phyloP scores from a whole-genome alignment of 2,797 vertebrate species.

The Geotrypetes seraphini region DNA sequence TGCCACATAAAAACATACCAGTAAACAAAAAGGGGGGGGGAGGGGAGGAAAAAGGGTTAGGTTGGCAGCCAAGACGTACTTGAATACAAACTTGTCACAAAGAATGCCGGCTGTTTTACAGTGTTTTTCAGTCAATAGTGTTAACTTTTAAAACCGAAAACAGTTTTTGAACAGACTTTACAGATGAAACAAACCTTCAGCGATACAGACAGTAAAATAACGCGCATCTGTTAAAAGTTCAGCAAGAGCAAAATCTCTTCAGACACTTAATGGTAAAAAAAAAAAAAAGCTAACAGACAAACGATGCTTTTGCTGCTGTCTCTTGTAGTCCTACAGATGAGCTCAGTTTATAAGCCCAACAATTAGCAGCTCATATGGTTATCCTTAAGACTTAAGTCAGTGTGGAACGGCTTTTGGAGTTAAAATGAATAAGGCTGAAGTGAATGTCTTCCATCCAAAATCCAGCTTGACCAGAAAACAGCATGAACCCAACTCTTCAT shows the following conservation, averaged over 20 bases:
- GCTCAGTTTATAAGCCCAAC: not conserved
- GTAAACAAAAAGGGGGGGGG: conserved; percentile 13
- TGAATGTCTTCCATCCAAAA: too few relatives aligned
- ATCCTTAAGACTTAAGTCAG: conserved; percentile 1
- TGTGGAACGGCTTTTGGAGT: too few relatives aligned
- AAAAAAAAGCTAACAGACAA: too few relatives aligned
- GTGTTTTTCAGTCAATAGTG: conserved; percentile 9
- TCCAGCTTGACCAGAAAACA: too few relatives aligned
- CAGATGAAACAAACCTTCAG: conserved; percentile 16
- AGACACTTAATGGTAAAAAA: not conserved
- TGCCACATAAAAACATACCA: conserved; percentile 5
- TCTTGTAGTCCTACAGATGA: not conserved
- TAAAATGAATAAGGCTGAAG: too few relatives aligned
- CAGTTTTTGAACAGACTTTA: conserved; percentile 8
- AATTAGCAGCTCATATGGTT: not conserved
- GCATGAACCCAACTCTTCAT: too few relatives aligned
- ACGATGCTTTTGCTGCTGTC: not conserved
- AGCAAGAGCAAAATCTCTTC: too few relatives aligned
- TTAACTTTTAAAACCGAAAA: not conserved
- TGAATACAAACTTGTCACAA: conserved; percentile 21
- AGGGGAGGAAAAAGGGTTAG: not conserved
- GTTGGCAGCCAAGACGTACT: too few relatives aligned
- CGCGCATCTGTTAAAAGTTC: conserved; percentile 1
- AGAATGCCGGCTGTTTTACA: not conserved
- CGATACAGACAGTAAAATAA: conserved; percentile 10